These are phyloP conservation scores for Conomelus anceps DNA, from an alignment of 2,888 invertebrate species.

Conservation along the genomic window DNA sequence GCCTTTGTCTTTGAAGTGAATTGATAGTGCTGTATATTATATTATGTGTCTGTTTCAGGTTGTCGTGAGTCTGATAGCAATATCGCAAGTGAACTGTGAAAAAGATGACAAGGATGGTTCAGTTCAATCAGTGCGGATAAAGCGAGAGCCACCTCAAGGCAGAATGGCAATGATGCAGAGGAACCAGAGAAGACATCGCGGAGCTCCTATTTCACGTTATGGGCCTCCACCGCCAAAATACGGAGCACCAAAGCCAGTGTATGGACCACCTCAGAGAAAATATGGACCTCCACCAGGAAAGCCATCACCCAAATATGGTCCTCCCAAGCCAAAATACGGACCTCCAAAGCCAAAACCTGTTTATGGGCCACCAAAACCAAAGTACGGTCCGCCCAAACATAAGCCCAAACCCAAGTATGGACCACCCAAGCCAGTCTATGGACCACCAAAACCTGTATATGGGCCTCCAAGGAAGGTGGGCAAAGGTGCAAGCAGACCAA, in stretches of 20 bases:
- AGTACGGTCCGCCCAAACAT: slow-evolving; percentile 26
- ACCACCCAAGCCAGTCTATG: slow-evolving; percentile 37
- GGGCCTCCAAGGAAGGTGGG: slow-evolving; percentile 21
- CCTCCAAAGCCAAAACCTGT: slow-evolving; percentile 31
- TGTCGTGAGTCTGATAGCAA: not conserved
- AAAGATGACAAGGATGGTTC: not conserved
- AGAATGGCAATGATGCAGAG: not conserved
- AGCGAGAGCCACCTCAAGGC: slow-evolving; percentile 15
- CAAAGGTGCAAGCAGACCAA: slow-evolving; percentile 19
- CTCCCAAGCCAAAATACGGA: slow-evolving; percentile 36
- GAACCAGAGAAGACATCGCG: not conserved
- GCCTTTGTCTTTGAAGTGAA: too few relatives aligned
- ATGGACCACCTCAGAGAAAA: slow-evolving; percentile 26
- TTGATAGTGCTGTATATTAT: too few relatives aligned
- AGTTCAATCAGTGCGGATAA: not conserved
- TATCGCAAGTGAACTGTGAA: not conserved
- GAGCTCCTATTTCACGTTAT: not conserved
- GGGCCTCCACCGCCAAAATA: slow-evolving; percentile 27
- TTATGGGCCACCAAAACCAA: slow-evolving; percentile 28
- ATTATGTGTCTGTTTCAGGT: not conserved
- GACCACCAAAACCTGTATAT: slow-evolving; percentile 35
- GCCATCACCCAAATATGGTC: slow-evolving; percentile 35
- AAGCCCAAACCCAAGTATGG: slow-evolving; percentile 22
- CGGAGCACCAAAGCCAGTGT: slow-evolving; percentile 31
- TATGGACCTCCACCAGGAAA: slow-evolving; percentile 35